Base-by-base conservation (phyloP, 2,888 invertebrate genomes). In the Chrysotoxum bicinctum region DNA sequence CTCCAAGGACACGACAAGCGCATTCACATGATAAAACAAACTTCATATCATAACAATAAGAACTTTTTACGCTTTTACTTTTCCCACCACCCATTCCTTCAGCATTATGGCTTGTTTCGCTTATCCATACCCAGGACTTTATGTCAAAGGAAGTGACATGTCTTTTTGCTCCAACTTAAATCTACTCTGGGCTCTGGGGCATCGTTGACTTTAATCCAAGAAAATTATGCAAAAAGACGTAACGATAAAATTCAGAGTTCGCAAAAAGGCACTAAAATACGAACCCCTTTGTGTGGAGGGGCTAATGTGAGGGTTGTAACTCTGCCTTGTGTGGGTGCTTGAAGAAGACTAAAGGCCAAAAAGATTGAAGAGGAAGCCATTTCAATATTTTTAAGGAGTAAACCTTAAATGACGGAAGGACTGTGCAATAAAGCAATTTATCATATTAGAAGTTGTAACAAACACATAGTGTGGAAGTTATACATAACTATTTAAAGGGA, bases 211-310 rank as follows among this genome's bases (percentile, higher is more conserved):
- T 56, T 85, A 85, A 85, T 85, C 85, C 85, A 54, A 69, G 72
- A 76, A 81, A 69, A 73, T 81, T 85, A 85, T 85, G 85, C 85
- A 85, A 77, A 85, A 76, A 62, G 85, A 73, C 85, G 76, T 73
- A 68, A 68, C 52, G 45, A 82, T 82, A 64, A 73, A 82, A 78
- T 73, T 73, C 32, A 26, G 50, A 73, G 54, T 68, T 72, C 54
- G 16, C 32, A 72, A 70, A 80, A 62, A 76, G 52, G 66, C 82
- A 77, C 76, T 58, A 10, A 75, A 75, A 23, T 56, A 64, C 64
- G 50, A 16, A 52, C 52, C 37, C 30, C 32, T 21, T 32, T 12
- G 21, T 4, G 48, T 12, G 12, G 5, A 2, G 0, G 35, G n/a
- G 45, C 23, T n/a, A 19, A 19, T 48, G 23, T 23, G 40, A 43